phyloP scores from a whole-genome alignment of 2,797 vertebrate genomes.

The Glossophaga mutica region DNA sequence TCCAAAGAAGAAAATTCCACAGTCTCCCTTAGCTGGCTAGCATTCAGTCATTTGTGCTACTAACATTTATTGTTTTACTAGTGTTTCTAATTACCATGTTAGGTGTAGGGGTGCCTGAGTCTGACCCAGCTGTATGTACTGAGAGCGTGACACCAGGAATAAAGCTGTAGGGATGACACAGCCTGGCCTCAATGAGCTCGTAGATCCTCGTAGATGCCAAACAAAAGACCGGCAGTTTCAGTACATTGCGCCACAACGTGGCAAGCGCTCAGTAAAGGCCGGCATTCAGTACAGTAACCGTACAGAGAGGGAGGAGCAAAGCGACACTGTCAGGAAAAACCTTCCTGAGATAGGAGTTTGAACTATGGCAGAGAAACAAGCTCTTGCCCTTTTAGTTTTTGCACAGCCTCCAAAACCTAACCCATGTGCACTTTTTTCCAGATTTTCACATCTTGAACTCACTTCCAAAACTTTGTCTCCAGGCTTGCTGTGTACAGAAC shows the following conservation, averaged over 20 bases:
- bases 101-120: neutral
- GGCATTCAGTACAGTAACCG: neutral
- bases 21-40: neutral
- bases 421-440: neutral
- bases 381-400: neutral
- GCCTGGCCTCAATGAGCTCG: neutral
- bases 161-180: neutral
- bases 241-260: neutral
- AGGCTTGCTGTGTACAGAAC: neutral
- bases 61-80: neutral
- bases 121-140: neutral
- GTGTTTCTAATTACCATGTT: neutral
- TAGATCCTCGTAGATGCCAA: neutral
- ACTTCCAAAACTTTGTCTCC: neutral
- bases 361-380: neutral
- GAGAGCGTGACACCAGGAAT: neutral
- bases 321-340: neutral
- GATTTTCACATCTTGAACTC: neutral
- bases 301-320: neutral
- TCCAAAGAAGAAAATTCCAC: neutral
- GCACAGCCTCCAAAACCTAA: neutral
- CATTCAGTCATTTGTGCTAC: neutral
- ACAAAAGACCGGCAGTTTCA: neutral
- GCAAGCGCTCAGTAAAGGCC: neutral
- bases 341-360: neutral